Conservation (phyloP, 2,797 vertebrate species). For the Leptodactylus fallax region DNA sequence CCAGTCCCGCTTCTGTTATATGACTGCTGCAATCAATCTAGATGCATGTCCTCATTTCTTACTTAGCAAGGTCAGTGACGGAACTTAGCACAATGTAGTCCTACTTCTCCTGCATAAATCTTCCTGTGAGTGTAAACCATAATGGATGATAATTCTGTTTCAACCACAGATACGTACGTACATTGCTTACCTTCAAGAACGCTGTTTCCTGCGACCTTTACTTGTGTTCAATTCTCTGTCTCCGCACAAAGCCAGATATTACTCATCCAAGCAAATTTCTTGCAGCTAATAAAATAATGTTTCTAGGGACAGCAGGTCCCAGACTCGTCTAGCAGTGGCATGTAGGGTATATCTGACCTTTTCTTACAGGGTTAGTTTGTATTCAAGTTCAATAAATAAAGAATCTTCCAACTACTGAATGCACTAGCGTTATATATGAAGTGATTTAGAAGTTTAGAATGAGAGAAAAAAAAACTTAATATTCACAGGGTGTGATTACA, state of each 20-base stretch:
- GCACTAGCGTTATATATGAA: not conserved
- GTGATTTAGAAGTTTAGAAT: conserved; percentile 9
- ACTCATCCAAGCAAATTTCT: not conserved
- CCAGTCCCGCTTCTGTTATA: not conserved
- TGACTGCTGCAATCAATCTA: conserved; percentile 56
- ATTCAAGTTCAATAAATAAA: not conserved
- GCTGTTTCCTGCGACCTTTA: conserved; percentile 18
- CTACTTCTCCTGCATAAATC: conserved; percentile 4
- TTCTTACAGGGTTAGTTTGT: not conserved
- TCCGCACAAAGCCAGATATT: not conserved
- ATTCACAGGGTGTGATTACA: conserved; percentile 10
- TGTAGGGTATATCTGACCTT: not conserved
- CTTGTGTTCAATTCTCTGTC: not conserved
- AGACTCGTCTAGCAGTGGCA: not conserved
- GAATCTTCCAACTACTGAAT: not conserved
- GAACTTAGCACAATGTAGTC: not conserved
- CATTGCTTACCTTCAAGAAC: not conserved
- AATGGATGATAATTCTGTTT: conserved; percentile 1
- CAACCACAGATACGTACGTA: not conserved
- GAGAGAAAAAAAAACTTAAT: not conserved
- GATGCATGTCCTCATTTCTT: conserved; percentile 37
- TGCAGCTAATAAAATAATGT: not conserved
- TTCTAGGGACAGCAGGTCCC: not conserved
- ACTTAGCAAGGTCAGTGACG: conserved; percentile 38
- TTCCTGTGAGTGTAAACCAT: not conserved